Base-by-base conservation (phyloP, 2,113 vertebrate genomes). In the Ranitomeya imitator region DNA sequence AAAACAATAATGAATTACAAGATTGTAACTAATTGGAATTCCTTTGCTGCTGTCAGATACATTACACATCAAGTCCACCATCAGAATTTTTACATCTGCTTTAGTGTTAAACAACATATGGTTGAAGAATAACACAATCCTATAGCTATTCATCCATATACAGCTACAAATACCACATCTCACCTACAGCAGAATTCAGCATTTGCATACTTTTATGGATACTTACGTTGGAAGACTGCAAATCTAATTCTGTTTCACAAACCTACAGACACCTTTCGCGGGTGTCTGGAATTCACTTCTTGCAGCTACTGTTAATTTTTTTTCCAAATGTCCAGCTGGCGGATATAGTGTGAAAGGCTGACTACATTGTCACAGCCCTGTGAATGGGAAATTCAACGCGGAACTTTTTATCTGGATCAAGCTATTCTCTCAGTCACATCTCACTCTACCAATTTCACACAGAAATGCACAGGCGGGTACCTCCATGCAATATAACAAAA, bases 381-480 rank as follows among this genome's bases (percentile, higher is more conserved):
- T 88, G 79, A 90, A 88, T 0, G 60, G 51, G n/a, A 90, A 55
- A 21, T 23, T 73, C 71, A 78, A 21, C 16, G 76, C 74, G 60
- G 69, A 16, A 54, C 83, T 51, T 80, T 89, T 90, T 90, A 89
- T 90, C 82, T 90, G 76, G 78, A 88, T 89, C 71, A 78, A 92
- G 61, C n/a, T 73, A 86, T 91, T 81, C 83, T 88, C 80, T 69
- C 80, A 89, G 83, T 86, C 86, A 86, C 76, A 89, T 55, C 51
- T 89, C 59, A 86, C 89, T 85, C 21, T 86, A 88, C 90, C 89
- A 90, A 80, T 92, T 92, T 91, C 90, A 91, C 57, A 76, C 84
- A 77, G 91, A 89, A 79, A 59, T 81, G 11, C 83, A 14, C 1
- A 1, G 87, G 79, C 69, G 45, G 82, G 18, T 23, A 82, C 59